phyloP scores from a whole-genome alignment of 2,113 vertebrate species.

The Nothoprocta pentlandii region DNA sequence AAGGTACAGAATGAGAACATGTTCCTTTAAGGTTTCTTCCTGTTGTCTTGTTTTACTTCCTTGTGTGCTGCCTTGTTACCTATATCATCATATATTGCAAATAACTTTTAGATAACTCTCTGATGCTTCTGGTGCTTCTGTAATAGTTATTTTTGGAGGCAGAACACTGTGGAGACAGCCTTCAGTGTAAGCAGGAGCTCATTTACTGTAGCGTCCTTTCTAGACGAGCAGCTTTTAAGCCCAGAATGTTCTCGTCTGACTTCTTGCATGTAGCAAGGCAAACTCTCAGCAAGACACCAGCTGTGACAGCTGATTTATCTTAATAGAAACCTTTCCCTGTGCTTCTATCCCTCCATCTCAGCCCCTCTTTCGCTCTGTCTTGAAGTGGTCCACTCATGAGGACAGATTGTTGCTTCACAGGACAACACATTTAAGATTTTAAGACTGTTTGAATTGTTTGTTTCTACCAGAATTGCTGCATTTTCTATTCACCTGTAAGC shows the following conservation, averaged over 20 bases:
- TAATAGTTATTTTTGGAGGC: neutral
- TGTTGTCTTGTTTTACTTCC: neutral
- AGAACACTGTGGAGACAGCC: neutral
- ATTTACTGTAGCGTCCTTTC: neutral
- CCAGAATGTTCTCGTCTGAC: neutral
- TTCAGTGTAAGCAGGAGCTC: neutral
- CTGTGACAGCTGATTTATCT: neutral
- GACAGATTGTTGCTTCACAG: accelerated
- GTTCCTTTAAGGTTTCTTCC: neutral
- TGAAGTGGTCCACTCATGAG: neutral
- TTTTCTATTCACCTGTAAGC: neutral
- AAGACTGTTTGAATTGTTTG: neutral
- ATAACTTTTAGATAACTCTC: neutral
- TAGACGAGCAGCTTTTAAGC: neutral
- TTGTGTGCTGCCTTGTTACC: neutral
- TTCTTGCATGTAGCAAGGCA: neutral
- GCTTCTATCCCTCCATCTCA: neutral
- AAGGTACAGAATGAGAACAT: neutral
- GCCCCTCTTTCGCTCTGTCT: neutral
- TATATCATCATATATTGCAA: neutral
- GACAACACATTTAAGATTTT: neutral
- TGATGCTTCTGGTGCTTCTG: neutral
- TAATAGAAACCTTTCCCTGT: neutral
- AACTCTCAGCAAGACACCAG: neutral
- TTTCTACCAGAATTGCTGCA: neutral